Evolutionary conservation across 2,797 vertebrate species (phyloP), one percentile per base, ranked within the genome.

Genomic region (Columba guinea): DNA sequence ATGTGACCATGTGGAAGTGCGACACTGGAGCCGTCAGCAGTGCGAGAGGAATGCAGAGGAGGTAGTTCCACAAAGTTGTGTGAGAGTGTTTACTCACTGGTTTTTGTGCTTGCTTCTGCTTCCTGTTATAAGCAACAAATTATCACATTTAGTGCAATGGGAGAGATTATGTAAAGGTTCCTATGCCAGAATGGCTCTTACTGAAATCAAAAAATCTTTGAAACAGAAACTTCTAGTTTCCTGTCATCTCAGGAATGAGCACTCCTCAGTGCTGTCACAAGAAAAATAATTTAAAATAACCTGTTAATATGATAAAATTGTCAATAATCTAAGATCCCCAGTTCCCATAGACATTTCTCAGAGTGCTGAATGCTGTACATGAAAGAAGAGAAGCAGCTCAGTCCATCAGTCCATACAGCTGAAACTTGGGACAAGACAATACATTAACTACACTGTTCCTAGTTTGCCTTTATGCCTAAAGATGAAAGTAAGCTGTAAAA

Each of bases 401-500:
- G 27, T 74, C 62, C 55, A 30, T 55, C 67, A 89, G 4, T 82
- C 44, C 2, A 0, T 78, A 41, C 27, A 90, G 37, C 52, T 75
- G 76, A 90, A 87, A 79, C 56, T 28, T 79, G n/a, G 76, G 92
- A 69, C 59, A 89, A 87, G 73, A 80, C 59, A 62, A 24, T 80
- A 70, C 88, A 84, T 74, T 92, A 82, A 93, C 62, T 84, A 7
- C 68, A 56, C 13, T 73, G 46, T 91, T 91, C 62, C 90, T 93
- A 85, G 64, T 93, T 80, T 95, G 76, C 60, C 73, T 95, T 94
- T 89, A 77, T 89, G 80, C 75, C 64, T 94, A 70, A 32, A 49
- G 46, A 82, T 87, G 89, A 97, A 91, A 92, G 95, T 93, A 95
- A 95, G 55, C 63, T 91, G 84, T 95, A 94, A 97, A 95, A 95